A percentile compares a stretch with the other conserved stretches of the same genome.
Conservation (phyloP, 2,797 vertebrate species). For the Manis pentadactyla region DNA sequence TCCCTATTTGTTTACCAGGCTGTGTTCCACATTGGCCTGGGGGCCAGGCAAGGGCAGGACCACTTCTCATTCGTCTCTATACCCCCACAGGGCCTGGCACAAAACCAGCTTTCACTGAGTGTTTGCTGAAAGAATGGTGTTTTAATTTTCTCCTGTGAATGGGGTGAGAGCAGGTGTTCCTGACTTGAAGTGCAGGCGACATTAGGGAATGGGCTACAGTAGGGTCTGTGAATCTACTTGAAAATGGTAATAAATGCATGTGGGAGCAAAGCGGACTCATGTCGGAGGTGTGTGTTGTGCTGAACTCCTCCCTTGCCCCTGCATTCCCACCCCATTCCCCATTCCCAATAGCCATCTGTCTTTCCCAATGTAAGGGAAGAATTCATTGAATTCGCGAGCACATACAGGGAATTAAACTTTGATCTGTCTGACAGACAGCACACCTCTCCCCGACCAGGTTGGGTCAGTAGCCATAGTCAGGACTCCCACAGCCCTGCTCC, state of each 20-base stretch:
- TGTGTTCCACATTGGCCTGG: neutral
- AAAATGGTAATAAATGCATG: neutral
- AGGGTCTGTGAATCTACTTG: neutral
- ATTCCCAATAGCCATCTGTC: neutral
- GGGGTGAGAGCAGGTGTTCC: conserved; percentile 53
- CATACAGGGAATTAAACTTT: neutral
- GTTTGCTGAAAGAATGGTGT: conserved; percentile 38
- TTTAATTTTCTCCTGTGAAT: conserved; percentile 35
- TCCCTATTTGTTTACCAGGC: conserved; percentile 55
- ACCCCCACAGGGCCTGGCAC: conserved; percentile 55
- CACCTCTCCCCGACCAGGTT: neutral
- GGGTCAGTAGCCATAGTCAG: neutral
- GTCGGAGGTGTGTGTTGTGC: no score
- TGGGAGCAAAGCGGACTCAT: neutral
- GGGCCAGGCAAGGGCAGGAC: conserved; percentile 27
- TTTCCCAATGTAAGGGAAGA: neutral
- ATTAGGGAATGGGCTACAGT: neutral
- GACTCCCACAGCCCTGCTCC: neutral
- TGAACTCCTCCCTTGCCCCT: no score
- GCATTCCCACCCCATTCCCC: no score
- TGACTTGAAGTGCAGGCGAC: neutral
- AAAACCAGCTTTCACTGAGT: conserved; percentile 32
- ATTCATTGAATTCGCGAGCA: neutral
- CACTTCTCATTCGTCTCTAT: neutral
- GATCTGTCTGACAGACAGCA: no score